Evolutionary conservation across 2,797 vertebrate species (phyloP).

Genomic region (Pangasius mekongensis): DNA sequence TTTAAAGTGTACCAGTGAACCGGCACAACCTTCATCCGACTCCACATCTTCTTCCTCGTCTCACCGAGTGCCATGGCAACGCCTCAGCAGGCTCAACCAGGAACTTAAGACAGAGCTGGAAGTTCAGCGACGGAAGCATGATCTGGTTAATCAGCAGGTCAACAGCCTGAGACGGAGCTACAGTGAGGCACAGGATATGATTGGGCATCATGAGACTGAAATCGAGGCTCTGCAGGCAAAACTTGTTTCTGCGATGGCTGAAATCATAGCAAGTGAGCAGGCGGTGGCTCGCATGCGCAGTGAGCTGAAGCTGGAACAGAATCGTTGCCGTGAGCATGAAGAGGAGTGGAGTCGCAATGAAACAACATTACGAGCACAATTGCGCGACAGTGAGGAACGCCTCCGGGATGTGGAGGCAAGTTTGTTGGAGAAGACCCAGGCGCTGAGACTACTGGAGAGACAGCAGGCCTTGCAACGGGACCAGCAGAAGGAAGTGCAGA

Average conservation of each 20-base stretch:
- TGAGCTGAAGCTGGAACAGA: slow-evolving; percentile 87
- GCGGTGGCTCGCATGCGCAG: slow-evolving; percentile 87
- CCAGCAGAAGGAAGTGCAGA: slow-evolving; percentile 87
- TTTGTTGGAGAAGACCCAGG: slow-evolving; percentile 89
- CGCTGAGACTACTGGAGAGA: slow-evolving; percentile 85
- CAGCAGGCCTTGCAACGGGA: slow-evolving; percentile 91
- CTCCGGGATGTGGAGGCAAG: slow-evolving; percentile 86
- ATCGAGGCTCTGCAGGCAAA: slow-evolving; percentile 88
- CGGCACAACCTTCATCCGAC: slow-evolving; percentile 30
- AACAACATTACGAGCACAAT: slow-evolving; percentile 80
- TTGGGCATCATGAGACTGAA: slow-evolving; percentile 87
- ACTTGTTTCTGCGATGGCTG: slow-evolving; percentile 84
- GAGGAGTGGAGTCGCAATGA: slow-evolving; percentile 85
- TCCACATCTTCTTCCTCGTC: slow-evolving; percentile 78
- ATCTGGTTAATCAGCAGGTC: slow-evolving; percentile 88
- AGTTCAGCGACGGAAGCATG: slow-evolving; percentile 87
- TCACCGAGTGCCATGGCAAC: slow-evolving; percentile 85
- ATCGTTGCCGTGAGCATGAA: slow-evolving; percentile 84
- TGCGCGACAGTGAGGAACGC: slow-evolving; percentile 89
- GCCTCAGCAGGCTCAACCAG: slow-evolving; percentile 89
- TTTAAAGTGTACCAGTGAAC: slow-evolving; percentile 89
- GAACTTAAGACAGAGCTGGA: slow-evolving; percentile 90
- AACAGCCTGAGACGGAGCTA: slow-evolving; percentile 88
- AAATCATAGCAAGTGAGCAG: slow-evolving; percentile 89
- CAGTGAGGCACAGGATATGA: slow-evolving; percentile 88